These are phyloP conservation scores for Tarsius wallacei DNA, from an alignment of 2,797 vertebrate genomes.

Conservation along the genomic window DNA sequence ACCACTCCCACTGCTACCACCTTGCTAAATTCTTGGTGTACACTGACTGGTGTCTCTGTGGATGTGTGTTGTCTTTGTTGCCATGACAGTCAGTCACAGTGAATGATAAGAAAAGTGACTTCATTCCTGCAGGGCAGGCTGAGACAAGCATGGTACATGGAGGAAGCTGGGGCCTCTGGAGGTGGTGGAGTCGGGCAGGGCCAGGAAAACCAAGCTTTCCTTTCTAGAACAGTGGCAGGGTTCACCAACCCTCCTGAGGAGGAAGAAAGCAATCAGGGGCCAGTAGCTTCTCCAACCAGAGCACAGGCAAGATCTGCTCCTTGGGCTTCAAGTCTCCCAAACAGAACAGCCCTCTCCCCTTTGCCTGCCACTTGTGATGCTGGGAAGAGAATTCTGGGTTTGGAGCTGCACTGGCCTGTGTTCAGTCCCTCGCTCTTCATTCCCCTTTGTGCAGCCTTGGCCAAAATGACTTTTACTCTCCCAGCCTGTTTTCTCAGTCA, in stretches of 20 bases:
- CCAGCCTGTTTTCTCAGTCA: background rate
- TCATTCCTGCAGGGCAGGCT: conserved; percentile 54
- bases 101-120: conserved; percentile 39
- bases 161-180: background rate
- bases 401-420: background rate
- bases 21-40: conserved; percentile 58
- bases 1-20: background rate
- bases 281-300: background rate
- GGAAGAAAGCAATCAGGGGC: background rate
- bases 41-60: conserved; percentile 1
- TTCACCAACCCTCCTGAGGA: background rate
- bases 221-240: background rate
- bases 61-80: conserved; percentile 67
- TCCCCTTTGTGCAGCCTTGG: background rate
- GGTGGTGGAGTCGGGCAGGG: background rate
- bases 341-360: background rate
- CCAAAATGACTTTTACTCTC: background rate
- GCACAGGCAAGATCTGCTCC: background rate
- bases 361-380: background rate
- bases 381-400: background rate
- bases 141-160: background rate
- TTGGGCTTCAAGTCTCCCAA: background rate
- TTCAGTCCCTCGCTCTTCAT: background rate
- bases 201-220: background rate
- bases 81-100: conserved; percentile 72